Base-by-base conservation (phyloP, 35 echinoderm and acorn worm genomes). In the Ptychodera flava region DNA sequence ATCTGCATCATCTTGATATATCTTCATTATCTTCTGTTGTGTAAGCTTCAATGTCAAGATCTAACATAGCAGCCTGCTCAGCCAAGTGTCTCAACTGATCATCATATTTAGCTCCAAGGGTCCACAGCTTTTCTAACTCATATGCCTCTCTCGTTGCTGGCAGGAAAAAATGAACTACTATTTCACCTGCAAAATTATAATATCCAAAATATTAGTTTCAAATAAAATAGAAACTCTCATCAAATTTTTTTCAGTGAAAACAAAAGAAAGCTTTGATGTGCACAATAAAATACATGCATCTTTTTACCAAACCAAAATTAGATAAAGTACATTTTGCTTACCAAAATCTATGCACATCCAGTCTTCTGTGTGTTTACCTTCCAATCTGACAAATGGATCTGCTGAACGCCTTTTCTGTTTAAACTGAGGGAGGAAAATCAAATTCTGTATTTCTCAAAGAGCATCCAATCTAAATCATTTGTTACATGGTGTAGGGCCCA, bases 291-390 rank as follows among this genome's bases (percentile, higher is more conserved):
- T n/a, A n/a, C n/a, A n/a, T n/a, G n/a, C n/a, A n/a, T n/a, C n/a
- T n/a, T n/a, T n/a, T n/a, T n/a, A n/a, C n/a, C n/a, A n/a, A n/a
- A n/a, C n/a, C n/a, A n/a, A n/a, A n/a, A n/a, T n/a, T n/a, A n/a
- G n/a, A n/a, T n/a, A n/a, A n/a, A n/a, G n/a, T n/a, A n/a, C n/a
- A n/a, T n/a, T n/a, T 30, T 28, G 86, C 91, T 93, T 92, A 97
- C 95, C 92, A 88, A 97, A 93, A 78, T 97, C 95, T 35, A 97
- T 86, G 78, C 95, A 93, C 86, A 93, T 93, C 95, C 95, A 97
- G 77, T 97, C 95, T 88, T 93, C 89, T 33, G 92, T 78, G 16
- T 84, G 14, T 77, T 93, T 91, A 10, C 95, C 95, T 88, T 97
- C 95, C 16, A 93, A 81, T 0, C 86, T 88, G 22, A 97, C 30